These are phyloP conservation scores for Phalacrocorax carbo DNA, from an alignment of 2,113 vertebrate species.

Conservation along the genomic window DNA sequence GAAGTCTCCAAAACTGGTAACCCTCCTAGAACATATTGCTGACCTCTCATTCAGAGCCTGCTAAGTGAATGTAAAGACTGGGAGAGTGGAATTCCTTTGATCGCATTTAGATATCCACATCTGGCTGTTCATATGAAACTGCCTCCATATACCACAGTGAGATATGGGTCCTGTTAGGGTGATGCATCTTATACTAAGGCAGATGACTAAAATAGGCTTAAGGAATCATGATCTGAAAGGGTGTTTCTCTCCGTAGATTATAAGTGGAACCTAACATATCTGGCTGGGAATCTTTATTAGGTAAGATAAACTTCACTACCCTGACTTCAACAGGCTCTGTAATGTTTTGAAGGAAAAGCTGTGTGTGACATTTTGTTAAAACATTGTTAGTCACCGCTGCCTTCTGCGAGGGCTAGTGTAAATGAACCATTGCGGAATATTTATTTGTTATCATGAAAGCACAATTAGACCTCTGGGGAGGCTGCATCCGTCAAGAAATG, in stretches of 20 bases:
- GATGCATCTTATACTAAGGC: rapidly evolving
- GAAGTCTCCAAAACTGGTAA: not conserved
- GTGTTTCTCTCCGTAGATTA: not conserved
- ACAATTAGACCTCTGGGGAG: not conserved
- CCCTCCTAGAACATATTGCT: not conserved
- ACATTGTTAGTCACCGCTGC: not conserved
- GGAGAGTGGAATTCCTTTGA: not conserved
- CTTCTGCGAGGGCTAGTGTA: not conserved
- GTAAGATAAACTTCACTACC: not conserved
- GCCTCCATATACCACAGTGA: rapidly evolving
- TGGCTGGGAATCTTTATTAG: not conserved
- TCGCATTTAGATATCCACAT: not conserved
- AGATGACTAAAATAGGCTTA: rapidly evolving
- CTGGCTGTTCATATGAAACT: not conserved
- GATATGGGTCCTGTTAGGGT: not conserved
- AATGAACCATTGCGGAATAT: not conserved
- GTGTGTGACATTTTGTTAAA: not conserved
- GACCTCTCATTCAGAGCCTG: not conserved
- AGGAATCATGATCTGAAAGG: not conserved
- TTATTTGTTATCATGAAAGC: not conserved
- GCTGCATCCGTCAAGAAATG: not conserved
- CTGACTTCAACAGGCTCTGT: not conserved
- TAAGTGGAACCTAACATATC: not conserved
- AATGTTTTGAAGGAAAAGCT: not conserved
- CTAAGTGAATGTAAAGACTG: not conserved